These are phyloP conservation scores for Globia sparganii DNA, from an alignment of 2,888 invertebrate species.

Conservation along the genomic window DNA sequence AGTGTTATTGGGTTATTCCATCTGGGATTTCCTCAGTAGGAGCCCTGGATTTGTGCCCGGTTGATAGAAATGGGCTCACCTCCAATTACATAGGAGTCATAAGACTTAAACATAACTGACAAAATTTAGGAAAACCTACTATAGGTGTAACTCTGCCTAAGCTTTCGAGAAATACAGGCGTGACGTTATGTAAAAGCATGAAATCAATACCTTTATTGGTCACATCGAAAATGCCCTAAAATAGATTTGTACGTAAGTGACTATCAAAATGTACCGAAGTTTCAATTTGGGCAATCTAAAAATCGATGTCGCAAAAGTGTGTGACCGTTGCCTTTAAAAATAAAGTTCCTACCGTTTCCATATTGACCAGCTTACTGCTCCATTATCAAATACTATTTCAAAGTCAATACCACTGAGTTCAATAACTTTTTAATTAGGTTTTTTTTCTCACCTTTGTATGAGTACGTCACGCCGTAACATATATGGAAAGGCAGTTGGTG, in stretches of 20 bases:
- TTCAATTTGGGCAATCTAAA: background rate
- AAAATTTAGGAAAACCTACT: background rate
- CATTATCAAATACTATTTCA: slow-evolving; percentile 49
- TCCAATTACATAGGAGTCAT: background rate
- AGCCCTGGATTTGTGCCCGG: background rate
- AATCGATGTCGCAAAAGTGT: slow-evolving; percentile 9
- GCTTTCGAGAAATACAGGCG: background rate
- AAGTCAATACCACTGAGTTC: slow-evolving; percentile 50
- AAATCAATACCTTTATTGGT: background rate
- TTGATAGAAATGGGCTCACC: background rate
- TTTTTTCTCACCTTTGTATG: slow-evolving; percentile 49
- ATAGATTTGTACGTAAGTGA: background rate
- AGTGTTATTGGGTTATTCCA: background rate
- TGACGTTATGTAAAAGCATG: background rate
- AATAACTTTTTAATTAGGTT: slow-evolving; percentile 60
- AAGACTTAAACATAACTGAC: no score
- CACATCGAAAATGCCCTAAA: background rate
- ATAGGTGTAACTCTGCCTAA: background rate
- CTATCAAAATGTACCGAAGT: background rate
- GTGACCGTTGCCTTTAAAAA: slow-evolving; percentile 8
- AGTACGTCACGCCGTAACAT: slow-evolving; percentile 41
- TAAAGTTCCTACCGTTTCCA: slow-evolving; percentile 30
- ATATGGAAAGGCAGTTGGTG: slow-evolving; percentile 45
- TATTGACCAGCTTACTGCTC: slow-evolving; percentile 18
- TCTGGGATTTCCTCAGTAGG: background rate